These are phyloP conservation scores for Pseudopipra pipra DNA, from an alignment of 2,113 vertebrate species.

Conservation along the genomic window DNA sequence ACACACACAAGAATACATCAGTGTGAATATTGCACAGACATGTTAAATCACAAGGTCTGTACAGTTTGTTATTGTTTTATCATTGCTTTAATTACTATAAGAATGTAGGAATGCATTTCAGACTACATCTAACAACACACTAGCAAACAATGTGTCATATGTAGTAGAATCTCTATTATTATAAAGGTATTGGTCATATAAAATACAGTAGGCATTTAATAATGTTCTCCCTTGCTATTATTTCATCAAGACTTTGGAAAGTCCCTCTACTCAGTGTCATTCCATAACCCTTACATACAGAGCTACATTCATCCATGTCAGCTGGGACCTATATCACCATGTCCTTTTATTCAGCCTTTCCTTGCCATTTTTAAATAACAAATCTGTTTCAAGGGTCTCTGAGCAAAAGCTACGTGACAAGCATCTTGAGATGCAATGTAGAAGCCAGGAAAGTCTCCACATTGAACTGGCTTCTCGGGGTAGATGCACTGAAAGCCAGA, in stretches of 20 bases:
- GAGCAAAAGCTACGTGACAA: neutral
- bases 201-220: neutral
- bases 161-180: neutral
- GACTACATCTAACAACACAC: neutral
- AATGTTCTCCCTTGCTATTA: neutral
- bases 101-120: neutral
- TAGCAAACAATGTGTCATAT: neutral
- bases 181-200: neutral
- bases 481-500: neutral
- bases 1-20: fast-evolving
- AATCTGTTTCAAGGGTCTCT: neutral
- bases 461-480: neutral
- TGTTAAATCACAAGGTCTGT: neutral
- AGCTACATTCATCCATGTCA: neutral
- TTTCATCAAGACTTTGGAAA: neutral
- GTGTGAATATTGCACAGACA: neutral
- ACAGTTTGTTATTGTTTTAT: neutral
- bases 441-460: neutral
- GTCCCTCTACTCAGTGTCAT: neutral
- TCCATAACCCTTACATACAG: neutral
- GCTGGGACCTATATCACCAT: neutral
- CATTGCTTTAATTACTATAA: neutral
- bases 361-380: neutral
- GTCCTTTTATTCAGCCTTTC: neutral
- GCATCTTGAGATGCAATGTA: neutral